Evolutionary conservation across 2,888 invertebrate genomes (phyloP), one percentile per base, ranked within the genome.

Genomic region (Lepetodrilus schrolli): DNA sequence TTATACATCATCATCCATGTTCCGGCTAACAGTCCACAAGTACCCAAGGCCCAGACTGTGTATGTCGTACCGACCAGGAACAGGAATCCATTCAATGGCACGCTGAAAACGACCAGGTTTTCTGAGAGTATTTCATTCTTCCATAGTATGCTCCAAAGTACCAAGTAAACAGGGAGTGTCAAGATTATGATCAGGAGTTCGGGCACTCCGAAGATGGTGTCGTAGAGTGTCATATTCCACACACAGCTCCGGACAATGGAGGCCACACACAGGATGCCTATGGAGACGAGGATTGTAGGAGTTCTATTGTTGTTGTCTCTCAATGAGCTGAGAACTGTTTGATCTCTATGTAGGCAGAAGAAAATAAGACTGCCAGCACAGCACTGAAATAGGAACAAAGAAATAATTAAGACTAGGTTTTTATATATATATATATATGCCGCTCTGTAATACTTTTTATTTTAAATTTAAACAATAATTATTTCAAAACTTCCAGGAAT

Each of bases 261-360:
- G 13, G 84, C 80, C 1, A 81, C 21, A 43, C 80, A 70, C 1
- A 88, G 76, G n/a, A 84, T 75, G 4, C 72, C 36, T 5, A 84
- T 72, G 13, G 84, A 80, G 4, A 81, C 77, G 49, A 84, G 76
- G 51, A 86, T 81, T 13, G 84, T 84, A 7, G 87, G 86, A 1
- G 84, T 80, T 17, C 82, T 82, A 36, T 86, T 83, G 74, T 87
- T 87, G 69, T 81, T 76, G 26, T 82, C 79, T 34, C 76, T 78
- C 7, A 88, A 73, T 34, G 79, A 80, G 17, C 77, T 73, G 0
- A 88, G 77, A 5, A 86, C 43, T 68, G 79, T 69, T 58, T 77
- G 72, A 77, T 87, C 88, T 50, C 81, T 83, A 65, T 87, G 87
- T 34, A 86, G 78, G 66, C 85, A 86, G n/a, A 84, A 78, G 43